These are phyloP conservation scores for Plebejus melissa DNA, from an alignment of 2,888 invertebrate genomes.

Conservation along the genomic window DNA sequence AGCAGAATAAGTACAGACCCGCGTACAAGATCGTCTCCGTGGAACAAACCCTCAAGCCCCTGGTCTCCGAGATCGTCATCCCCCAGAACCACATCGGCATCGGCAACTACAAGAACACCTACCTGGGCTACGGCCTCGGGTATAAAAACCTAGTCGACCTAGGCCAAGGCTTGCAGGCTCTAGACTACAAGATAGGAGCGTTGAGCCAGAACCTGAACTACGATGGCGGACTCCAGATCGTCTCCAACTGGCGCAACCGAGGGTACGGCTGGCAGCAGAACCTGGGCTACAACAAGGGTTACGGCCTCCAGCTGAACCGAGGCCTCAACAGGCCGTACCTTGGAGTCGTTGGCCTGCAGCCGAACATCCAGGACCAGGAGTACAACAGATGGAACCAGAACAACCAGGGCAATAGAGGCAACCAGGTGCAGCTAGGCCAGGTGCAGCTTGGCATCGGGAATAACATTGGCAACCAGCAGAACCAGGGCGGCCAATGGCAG, in stretches of 20 bases:
- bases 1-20: conserved; percentile 2
- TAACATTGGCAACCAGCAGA: not conserved
- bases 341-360: not conserved
- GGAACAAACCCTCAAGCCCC: not conserved
- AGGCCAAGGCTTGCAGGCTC: not conserved
- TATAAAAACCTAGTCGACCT: not conserved
- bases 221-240: not conserved
- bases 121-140: not conserved
- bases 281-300: not conserved
- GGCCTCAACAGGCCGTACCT: not conserved
- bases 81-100: not conserved
- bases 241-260: not conserved
- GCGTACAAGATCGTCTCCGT: conserved; percentile 1
- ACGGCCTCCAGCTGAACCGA: not conserved
- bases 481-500: not conserved
- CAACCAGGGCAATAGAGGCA: not conserved
- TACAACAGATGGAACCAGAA: conserved; percentile 4
- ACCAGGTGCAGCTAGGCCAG: not conserved
- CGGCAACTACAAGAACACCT: not conserved
- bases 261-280: conserved; percentile 12
- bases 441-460: not conserved
- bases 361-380: not conserved
- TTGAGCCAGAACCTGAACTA: not conserved
- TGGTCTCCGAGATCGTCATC: not conserved
- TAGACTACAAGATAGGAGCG: conserved; percentile 2